A percentile compares a stretch with the other conserved stretches of the same genome.
These are phyloP conservation scores for Hestina assimilis DNA, from an alignment of 1,140 invertebrate genomes.

Conservation along the genomic window DNA sequence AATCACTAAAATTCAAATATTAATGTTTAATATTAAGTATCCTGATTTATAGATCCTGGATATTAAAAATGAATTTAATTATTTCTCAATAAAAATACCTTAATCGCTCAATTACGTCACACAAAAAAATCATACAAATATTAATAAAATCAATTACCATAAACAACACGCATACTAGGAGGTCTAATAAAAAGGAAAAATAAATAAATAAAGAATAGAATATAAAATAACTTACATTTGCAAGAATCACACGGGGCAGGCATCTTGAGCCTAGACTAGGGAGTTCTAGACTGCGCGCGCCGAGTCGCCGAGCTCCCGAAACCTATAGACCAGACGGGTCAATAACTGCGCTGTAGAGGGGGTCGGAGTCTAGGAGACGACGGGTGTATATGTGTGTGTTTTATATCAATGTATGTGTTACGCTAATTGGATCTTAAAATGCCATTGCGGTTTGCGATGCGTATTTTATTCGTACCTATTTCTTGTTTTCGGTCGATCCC, in stretches of 20 bases:
- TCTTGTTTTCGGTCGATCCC: no score
- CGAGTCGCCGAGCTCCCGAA: conserved; percentile 38
- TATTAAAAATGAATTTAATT: no score
- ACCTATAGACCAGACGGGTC: conserved; percentile 47
- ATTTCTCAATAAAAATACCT: no score
- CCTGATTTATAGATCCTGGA: no score
- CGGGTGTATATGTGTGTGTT: not conserved
- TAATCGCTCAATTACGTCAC: not conserved
- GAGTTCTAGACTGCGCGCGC: conserved; percentile 44
- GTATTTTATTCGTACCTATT: not conserved
- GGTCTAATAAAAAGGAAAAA: not conserved
- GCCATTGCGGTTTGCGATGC: not conserved
- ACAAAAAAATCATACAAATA: not conserved
- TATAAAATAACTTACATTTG: conserved; percentile 50
- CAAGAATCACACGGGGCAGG: conserved; percentile 68
- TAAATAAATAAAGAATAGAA: conserved; percentile 4
- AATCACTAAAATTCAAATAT: no score
- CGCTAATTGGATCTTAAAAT: conserved; percentile 16
- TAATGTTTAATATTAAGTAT: no score
- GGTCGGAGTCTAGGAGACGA: conserved; percentile 14
- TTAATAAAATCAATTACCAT: not conserved
- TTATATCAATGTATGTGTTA: not conserved
- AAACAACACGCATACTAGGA: no score
- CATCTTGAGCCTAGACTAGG: conserved; percentile 49
- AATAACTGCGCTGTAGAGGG: conserved; percentile 55